Evolutionary conservation across 2,888 invertebrate species (phyloP).

Genomic region (Ectropis crepuscularia): DNA sequence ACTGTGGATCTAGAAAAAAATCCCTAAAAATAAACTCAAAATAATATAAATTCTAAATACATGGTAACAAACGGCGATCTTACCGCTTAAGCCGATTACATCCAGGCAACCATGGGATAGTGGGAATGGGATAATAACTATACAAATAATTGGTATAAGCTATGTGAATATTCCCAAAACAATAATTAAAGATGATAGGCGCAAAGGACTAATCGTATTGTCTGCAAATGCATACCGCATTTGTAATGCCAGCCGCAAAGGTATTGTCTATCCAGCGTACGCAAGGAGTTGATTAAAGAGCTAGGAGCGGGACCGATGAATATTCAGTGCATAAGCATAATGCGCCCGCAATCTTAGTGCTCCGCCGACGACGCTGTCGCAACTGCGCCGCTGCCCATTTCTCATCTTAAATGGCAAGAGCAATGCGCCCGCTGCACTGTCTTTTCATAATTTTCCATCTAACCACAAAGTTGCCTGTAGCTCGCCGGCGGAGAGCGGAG

Average conservation of each 20-base stretch:
- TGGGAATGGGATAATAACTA: too few relatives aligned
- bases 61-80: too few relatives aligned
- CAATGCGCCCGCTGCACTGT: slow-evolving; percentile 54
- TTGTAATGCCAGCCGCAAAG: slow-evolving; percentile 44
- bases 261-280: slow-evolving; percentile 47
- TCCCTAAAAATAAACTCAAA: too few relatives aligned
- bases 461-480: slow-evolving; percentile 34
- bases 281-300: slow-evolving; percentile 75
- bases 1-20: too few relatives aligned
- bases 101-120: too few relatives aligned
- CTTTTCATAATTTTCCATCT: slow-evolving; percentile 47
- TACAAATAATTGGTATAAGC: too few relatives aligned
- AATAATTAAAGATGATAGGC: background rate
- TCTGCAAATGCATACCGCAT: slow-evolving; percentile 29
- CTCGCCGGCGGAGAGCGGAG: slow-evolving; percentile 20
- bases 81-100: too few relatives aligned
- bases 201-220: slow-evolving; percentile 20
- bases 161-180: too few relatives aligned
- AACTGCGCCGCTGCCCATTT: slow-evolving; percentile 74
- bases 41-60: too few relatives aligned
- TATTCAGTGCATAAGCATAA: slow-evolving; percentile 78
- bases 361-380: slow-evolving; percentile 61
- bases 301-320: slow-evolving; percentile 69
- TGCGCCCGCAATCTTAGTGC: slow-evolving; percentile 72
- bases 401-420: slow-evolving; percentile 76